Conservation (phyloP, 2,888 invertebrate genomes). For the Metallyticus violacea region DNA sequence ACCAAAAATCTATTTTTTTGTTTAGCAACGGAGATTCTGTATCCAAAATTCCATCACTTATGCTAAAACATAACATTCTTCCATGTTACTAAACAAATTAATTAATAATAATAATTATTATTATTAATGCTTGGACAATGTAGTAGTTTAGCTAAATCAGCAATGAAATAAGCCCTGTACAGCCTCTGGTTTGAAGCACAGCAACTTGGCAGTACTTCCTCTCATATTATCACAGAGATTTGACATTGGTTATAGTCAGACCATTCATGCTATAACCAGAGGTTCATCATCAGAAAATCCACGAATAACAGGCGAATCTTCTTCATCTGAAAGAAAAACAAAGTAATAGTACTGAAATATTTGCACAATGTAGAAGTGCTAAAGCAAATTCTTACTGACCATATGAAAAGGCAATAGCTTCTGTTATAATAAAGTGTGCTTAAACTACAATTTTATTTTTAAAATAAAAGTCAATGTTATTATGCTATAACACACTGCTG, state of each 20-base stretch:
- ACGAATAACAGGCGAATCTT: slow-evolving; percentile 83
- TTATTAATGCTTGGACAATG: not conserved
- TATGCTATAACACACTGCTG: too few relatives aligned
- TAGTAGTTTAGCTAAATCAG: not conserved
- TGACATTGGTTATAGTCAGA: not conserved
- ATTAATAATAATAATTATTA: too few relatives aligned
- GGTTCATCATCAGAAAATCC: slow-evolving; percentile 94
- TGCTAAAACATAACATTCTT: not conserved
- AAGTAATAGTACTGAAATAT: not conserved
- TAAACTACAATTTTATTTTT: too few relatives aligned
- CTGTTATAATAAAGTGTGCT: too few relatives aligned
- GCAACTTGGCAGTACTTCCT: slow-evolving; percentile 50
- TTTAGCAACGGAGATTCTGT: not conserved
- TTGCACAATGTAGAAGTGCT: not conserved
- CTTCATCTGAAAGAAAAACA: slow-evolving; percentile 61
- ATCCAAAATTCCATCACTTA: not conserved
- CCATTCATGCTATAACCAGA: slow-evolving; percentile 76
- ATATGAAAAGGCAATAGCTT: too few relatives aligned
- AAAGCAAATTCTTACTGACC: too few relatives aligned
- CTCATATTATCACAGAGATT: slow-evolving; percentile 41
- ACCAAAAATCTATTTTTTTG: too few relatives aligned
- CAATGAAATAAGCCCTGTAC: not conserved
- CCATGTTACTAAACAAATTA: not conserved
- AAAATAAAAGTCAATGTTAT: too few relatives aligned
- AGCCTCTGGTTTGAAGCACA: not conserved